Conservation (phyloP, 2,888 invertebrate species). For the Rhorus exstirpatorius region DNA sequence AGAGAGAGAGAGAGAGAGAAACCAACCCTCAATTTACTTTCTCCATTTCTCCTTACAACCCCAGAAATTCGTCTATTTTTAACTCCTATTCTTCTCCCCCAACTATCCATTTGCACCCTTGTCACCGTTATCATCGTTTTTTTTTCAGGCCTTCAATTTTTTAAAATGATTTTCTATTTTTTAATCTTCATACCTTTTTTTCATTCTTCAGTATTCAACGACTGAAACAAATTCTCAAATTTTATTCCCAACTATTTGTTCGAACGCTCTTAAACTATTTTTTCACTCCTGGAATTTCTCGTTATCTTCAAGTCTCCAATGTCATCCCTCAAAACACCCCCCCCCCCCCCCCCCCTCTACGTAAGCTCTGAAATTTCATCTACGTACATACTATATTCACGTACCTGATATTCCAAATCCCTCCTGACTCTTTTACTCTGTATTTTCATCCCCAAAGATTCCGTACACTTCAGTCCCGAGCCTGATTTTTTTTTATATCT, state of each 20-base stretch:
- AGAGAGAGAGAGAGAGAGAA: no score
- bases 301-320: constrained; percentile 8
- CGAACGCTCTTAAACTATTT: not conserved
- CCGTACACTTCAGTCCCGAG: not conserved
- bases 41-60: not conserved
- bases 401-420: not conserved
- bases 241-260: no score
- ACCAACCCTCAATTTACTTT: constrained; percentile 38
- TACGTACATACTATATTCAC: not conserved
- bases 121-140: not conserved
- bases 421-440: not conserved
- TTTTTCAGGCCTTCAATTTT: no score
- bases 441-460: not conserved
- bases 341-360: no score
- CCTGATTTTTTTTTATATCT: constrained; percentile 6
- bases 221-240: no score
- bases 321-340: not conserved
- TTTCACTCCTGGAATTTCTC: not conserved
- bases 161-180: no score
- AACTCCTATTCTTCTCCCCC: constrained; percentile 18
- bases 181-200: no score
- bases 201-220: no score
- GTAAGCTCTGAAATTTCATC: not conserved
- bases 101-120: not conserved
- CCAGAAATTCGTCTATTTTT: constrained; percentile 37